Evolutionary conservation across 1,140 invertebrate species (phyloP).

Genomic region (Pseudomyrmex cubaensis): DNA sequence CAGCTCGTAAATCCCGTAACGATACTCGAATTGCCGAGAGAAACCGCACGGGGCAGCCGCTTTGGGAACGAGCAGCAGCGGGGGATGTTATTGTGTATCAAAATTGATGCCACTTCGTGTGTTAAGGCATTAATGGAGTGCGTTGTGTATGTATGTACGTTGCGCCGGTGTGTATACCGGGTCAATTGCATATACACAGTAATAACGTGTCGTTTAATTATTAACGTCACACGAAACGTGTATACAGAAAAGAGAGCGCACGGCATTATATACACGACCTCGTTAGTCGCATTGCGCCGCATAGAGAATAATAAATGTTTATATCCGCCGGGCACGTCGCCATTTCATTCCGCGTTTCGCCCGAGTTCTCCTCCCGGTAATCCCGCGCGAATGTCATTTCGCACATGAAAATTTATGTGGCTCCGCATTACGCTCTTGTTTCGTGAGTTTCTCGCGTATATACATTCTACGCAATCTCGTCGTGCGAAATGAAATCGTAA

Average conservation of each 20-base stretch:
- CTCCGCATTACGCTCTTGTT: conserved; percentile 27
- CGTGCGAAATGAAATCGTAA: background rate
- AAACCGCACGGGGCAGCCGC: background rate
- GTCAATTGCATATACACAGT: conserved; percentile 36
- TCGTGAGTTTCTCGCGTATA: background rate
- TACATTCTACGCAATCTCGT: background rate
- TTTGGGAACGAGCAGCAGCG: background rate
- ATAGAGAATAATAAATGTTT: conserved; percentile 79
- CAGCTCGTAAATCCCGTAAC: conserved; percentile 47
- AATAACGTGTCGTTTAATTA: conserved; percentile 76
- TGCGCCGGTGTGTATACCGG: conserved; percentile 1
- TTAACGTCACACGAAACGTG: conserved; percentile 68
- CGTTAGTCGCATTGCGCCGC: conserved; percentile 72
- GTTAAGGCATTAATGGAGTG: no score
- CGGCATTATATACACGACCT: conserved; percentile 72
- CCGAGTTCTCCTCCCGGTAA: conserved; percentile 61
- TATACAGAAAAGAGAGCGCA: conserved; percentile 33
- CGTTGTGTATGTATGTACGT: conserved; percentile 36
- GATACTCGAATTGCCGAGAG: conserved; percentile 8
- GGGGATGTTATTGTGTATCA: conserved; percentile 63
- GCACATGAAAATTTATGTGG: conserved; percentile 54
- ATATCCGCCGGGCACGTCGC: conserved; percentile 70
- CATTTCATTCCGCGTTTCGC: conserved; percentile 51
- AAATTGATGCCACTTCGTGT: background rate
- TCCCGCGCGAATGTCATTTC: conserved; percentile 49